phyloP scores from a whole-genome alignment of 2,888 invertebrate genomes.

The Acholoe squamosa region DNA sequence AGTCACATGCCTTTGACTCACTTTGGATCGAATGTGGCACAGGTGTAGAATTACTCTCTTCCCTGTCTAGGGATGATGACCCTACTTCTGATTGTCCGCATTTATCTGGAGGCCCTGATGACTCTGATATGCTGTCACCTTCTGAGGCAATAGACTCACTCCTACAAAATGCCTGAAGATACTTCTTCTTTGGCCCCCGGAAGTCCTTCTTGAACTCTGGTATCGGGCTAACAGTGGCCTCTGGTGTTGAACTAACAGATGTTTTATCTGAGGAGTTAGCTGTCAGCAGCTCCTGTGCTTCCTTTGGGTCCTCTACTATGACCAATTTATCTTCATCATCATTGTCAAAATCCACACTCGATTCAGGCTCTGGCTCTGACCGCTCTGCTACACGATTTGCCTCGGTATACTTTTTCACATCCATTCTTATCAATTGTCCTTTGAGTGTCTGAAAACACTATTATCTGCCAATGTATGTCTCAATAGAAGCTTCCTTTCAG shows the following conservation, averaged over 20 bases:
- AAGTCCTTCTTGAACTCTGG: slow-evolving; percentile 30
- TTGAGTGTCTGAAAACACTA: too few species aligned
- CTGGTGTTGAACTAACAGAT: background rate
- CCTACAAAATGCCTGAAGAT: background rate
- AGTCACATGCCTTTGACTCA: slow-evolving; percentile 35
- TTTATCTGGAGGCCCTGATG: background rate
- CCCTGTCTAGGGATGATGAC: background rate
- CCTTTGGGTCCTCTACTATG: slow-evolving; percentile 49
- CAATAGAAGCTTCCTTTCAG: too few species aligned
- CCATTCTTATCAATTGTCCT: background rate
- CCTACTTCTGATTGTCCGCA: background rate
- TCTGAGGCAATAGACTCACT: background rate
- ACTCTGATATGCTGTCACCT: background rate
- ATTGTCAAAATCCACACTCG: slow-evolving; percentile 25
- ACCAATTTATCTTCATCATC: slow-evolving; percentile 58
- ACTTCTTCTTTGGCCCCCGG: slow-evolving; percentile 47
- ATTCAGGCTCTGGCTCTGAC: background rate
- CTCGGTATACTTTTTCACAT: background rate
- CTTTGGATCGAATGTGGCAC: slow-evolving; percentile 39
- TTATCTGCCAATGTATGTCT: too few species aligned
- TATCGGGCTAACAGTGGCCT: background rate
- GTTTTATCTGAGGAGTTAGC: background rate
- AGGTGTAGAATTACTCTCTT: background rate
- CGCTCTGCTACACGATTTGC: slow-evolving; percentile 45
- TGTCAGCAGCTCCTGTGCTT: background rate